These are phyloP conservation scores for Heterodera filipjevi DNA, from an alignment of 2,888 invertebrate genomes.

Conservation along the genomic window DNA sequence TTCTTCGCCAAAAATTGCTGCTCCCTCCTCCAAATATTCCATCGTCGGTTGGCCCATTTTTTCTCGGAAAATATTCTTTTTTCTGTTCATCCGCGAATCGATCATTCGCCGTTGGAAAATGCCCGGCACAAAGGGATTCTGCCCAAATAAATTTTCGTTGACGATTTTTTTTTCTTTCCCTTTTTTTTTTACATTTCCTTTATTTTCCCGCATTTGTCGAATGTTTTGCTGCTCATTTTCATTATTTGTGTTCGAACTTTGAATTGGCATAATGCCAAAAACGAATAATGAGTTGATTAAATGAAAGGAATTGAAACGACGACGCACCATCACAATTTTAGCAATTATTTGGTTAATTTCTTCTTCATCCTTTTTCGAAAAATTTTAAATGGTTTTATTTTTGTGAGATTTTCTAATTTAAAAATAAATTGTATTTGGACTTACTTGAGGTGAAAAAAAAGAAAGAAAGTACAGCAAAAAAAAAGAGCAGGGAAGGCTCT, in stretches of 20 bases:
- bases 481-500: too few species aligned
- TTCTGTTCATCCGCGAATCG: not conserved
- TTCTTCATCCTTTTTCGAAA: too few species aligned
- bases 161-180: not conserved
- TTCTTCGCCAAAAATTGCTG: not conserved
- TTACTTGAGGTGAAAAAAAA: too few species aligned
- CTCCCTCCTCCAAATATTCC: not conserved
- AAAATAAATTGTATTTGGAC: too few species aligned
- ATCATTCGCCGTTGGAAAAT: not conserved
- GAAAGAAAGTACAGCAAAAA: not conserved
- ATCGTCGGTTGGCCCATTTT: not conserved
- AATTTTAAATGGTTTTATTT: not conserved
- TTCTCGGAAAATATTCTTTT: constrained; percentile 3
- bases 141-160: not conserved
- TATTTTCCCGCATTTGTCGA: not conserved
- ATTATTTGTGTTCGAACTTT: not conserved
- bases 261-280: not conserved
- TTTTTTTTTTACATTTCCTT: not conserved
- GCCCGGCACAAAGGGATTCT: constrained; percentile 1
- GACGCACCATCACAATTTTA: too few species aligned
- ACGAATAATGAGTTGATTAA: not conserved
- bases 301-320: too few species aligned
- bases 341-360: too few species aligned
- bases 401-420: too few species aligned
- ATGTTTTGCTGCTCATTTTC: not conserved